Evolutionary conservation across 2,113 vertebrate species (phyloP), one percentile per base, ranked within the genome.

Genomic region (Pithys albifrons): DNA sequence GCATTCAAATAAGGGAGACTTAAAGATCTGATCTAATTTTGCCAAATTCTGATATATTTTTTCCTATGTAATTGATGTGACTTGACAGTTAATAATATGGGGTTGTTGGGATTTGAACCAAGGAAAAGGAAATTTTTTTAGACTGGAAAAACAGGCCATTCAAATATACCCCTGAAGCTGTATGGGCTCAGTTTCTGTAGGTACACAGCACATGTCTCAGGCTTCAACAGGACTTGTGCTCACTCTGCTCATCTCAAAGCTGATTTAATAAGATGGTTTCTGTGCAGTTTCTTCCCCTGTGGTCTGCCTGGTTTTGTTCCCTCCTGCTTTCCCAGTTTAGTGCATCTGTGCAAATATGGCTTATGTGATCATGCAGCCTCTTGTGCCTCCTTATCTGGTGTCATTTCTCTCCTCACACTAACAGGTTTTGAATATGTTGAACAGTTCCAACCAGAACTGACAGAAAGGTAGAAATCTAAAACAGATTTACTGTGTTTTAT

Each of bases 121-220:
- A 73, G 66, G 37, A 39, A 61, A 81, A 70, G 23, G 11, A 19
- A 14, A 14, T 35, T 45, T 48, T 48, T 71, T 65, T 28, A 22
- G 19, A 28, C 8, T n/a, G 24, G 14, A 73, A 62, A 71, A 48
- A 20, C 8, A 18, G 13, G 46, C 8, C 61, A 39, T 75, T 57
- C 12, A 57, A 2, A 61, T 43, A 17, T 8, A 16, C 9, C 59
- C 17, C 82, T 84, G 46, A 35, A 59, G 31, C 37, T 62, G 6
- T 19, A 10, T 28, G 88, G 58, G 6, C 31, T 76, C 37, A 29
- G 0, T 80, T 87, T 83, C 33, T 65, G 0, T n/a, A 75, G 55
- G 10, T 51, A 12, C 9, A 13, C 7, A 37, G 25, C 1, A 0
- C 14, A 43, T 6, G 10, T 72, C 11, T 88, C 1, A 3, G 52